Percentiles rank a stretch among this genome's conserved stretches.
phyloP scores from a whole-genome alignment of 2,888 invertebrate species.

The Ormyrus rosae region DNA sequence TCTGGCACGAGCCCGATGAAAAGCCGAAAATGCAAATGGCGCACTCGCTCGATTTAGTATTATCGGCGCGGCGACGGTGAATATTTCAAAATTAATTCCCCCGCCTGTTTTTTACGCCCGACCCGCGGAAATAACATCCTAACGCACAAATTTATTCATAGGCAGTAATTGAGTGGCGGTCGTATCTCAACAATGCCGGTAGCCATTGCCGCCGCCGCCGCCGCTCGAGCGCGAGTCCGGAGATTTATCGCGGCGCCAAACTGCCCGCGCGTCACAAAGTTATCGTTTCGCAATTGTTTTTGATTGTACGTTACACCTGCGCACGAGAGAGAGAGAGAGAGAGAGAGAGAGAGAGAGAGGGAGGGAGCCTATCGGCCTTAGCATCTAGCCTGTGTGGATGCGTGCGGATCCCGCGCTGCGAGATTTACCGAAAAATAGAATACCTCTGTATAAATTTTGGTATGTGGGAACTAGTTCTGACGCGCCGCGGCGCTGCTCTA shows the following conservation, averaged over 20 bases:
- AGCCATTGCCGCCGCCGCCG: neutral
- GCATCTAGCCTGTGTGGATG: too few species aligned
- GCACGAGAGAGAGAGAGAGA: neutral
- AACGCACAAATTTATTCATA: slow-evolving; percentile 47
- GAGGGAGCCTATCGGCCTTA: too few species aligned
- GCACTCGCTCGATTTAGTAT: slow-evolving; percentile 15
- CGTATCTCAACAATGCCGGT: slow-evolving; percentile 48
- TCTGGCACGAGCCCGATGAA: neutral
- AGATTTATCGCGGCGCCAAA: slow-evolving; percentile 39
- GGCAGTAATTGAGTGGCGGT: slow-evolving; percentile 45
- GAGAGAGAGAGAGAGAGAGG: too few species aligned
- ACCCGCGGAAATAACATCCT: neutral
- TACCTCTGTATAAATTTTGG: too few species aligned
- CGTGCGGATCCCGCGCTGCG: too few species aligned
- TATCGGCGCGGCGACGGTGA: neutral
- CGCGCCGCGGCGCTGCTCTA: too few species aligned
- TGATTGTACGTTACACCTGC: slow-evolving; percentile 37
- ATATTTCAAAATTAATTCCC: slow-evolving; percentile 47
- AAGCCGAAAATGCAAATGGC: slow-evolving; percentile 38
- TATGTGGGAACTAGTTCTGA: too few species aligned
- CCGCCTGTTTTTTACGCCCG: neutral
- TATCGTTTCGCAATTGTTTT: slow-evolving; percentile 48
- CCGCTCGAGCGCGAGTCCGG: neutral
- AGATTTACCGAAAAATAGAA: too few species aligned
- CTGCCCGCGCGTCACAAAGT: slow-evolving; percentile 12